A percentile compares a stretch with the other conserved stretches of the same genome.
These are phyloP conservation scores for Schizothorax lantsangensis DNA, from an alignment of 2,797 vertebrate species.

Conservation along the genomic window DNA sequence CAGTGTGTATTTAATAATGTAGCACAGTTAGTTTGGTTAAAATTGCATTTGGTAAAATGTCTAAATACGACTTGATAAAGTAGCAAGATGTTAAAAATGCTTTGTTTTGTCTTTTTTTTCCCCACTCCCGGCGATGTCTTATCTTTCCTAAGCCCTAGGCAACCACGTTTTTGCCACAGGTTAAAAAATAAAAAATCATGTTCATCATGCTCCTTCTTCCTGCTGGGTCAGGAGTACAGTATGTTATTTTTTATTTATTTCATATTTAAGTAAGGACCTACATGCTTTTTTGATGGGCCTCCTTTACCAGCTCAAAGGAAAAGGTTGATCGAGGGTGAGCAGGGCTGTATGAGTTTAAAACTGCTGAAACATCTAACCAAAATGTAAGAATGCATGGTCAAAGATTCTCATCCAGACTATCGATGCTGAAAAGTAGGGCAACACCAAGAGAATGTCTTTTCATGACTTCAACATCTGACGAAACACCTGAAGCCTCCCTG, in stretches of 20 bases:
- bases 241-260: neutral
- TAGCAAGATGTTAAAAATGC: neutral
- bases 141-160: neutral
- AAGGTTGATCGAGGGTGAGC: constrained; percentile 33
- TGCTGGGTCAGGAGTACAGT: neutral
- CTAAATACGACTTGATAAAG: neutral
- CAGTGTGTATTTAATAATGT: neutral
- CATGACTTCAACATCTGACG: constrained; percentile 46
- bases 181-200: neutral
- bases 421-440: constrained; percentile 53
- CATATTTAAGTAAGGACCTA: constrained; percentile 18
- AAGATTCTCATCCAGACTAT: constrained; percentile 41
- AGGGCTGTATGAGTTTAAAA: constrained; percentile 22
- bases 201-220: neutral
- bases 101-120: neutral
- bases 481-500: constrained; percentile 52
- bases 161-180: neutral
- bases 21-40: neutral
- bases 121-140: neutral
- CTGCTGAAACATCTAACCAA: constrained; percentile 50
- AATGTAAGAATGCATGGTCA: constrained; percentile 37
- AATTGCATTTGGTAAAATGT: neutral
- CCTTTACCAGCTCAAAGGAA: constrained; percentile 26
- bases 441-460: constrained; percentile 54
- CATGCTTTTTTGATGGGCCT: constrained; percentile 29